Percentiles rank a stretch among this genome's conserved stretches.
Evolutionary conservation across 2,888 invertebrate species (phyloP).

Genomic region (Adelphocoris suturalis): DNA sequence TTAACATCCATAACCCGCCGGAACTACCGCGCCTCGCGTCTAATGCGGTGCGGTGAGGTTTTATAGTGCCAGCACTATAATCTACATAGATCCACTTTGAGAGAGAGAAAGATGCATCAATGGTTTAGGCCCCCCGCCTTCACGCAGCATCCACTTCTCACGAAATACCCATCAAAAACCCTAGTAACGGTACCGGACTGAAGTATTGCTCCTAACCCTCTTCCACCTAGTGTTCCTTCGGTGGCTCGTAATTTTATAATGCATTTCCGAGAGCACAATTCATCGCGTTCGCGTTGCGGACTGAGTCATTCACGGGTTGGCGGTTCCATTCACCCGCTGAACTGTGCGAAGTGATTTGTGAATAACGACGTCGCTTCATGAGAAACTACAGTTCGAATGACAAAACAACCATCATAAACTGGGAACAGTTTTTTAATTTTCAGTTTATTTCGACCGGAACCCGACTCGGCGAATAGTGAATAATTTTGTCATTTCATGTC

Average conservation of each 20-base stretch:
- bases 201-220: not conserved
- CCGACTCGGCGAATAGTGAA: no score
- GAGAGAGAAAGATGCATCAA: constrained; percentile 39
- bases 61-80: constrained; percentile 29
- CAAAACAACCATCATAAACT: not conserved
- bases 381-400: not conserved
- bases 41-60: constrained; percentile 29
- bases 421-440: no score
- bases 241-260: constrained; percentile 19
- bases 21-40: constrained; percentile 23
- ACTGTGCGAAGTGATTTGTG: not conserved
- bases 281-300: not conserved
- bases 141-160: not conserved
- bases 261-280: constrained; percentile 20
- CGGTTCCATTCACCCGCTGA: constrained; percentile 7
- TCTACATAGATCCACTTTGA: constrained; percentile 37
- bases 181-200: not conserved
- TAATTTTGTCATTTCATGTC: no score
- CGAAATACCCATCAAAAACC: constrained; percentile 41
- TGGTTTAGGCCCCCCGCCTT: not conserved
- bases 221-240: not conserved
- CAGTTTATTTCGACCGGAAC: no score
- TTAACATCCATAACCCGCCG: constrained; percentile 9
- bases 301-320: constrained; percentile 17
- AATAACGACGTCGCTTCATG: not conserved